Conservation (phyloP, 2,797 vertebrate genomes). For the Staurois parvus region DNA sequence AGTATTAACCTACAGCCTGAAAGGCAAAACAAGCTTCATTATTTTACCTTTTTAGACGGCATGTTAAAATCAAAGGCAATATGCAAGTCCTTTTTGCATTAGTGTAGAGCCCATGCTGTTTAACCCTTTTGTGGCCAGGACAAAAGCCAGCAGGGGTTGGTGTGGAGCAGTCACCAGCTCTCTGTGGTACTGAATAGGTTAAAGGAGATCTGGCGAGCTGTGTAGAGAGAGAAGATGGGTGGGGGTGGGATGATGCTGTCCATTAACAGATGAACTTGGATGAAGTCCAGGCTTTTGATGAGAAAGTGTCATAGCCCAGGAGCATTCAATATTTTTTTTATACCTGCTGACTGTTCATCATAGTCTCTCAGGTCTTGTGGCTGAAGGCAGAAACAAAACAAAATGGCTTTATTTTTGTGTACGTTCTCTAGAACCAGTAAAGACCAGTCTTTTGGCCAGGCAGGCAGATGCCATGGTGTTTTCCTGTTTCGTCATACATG, state of each 20-base stretch:
- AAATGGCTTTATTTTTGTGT: conserved; percentile 73
- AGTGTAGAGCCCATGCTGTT: conserved; percentile 7
- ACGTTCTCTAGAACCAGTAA: conserved; percentile 80
- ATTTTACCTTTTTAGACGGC: conserved; percentile 11
- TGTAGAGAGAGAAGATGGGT: conserved; percentile 60
- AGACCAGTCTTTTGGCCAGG: conserved; percentile 88
- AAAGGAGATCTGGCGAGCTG: conserved; percentile 56
- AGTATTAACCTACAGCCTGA: conserved; percentile 16
- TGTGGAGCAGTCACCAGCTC: background rate
- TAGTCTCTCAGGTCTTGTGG: conserved; percentile 85
- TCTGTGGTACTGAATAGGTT: conserved; percentile 47
- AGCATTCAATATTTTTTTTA: conserved; percentile 73
- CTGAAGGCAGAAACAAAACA: conserved; percentile 77
- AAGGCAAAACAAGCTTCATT: conserved; percentile 17
- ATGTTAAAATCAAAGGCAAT: conserved; percentile 24
- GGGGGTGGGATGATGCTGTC: conserved; percentile 81
- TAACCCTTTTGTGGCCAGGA: conserved; percentile 18
- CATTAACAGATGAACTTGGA: conserved; percentile 99
- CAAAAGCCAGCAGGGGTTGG: background rate
- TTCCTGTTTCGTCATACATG: conserved; percentile 75
- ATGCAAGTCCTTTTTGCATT: conserved; percentile 23
- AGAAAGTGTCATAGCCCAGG: conserved; percentile 85
- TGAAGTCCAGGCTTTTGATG: conserved; percentile 90
- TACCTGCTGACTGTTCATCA: conserved; percentile 88
- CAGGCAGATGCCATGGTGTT: conserved; percentile 80